A percentile compares a stretch with the other conserved stretches of the same genome.
Evolutionary conservation across 2,888 invertebrate genomes (phyloP).

Genomic region (Epicampocera succincta): DNA sequence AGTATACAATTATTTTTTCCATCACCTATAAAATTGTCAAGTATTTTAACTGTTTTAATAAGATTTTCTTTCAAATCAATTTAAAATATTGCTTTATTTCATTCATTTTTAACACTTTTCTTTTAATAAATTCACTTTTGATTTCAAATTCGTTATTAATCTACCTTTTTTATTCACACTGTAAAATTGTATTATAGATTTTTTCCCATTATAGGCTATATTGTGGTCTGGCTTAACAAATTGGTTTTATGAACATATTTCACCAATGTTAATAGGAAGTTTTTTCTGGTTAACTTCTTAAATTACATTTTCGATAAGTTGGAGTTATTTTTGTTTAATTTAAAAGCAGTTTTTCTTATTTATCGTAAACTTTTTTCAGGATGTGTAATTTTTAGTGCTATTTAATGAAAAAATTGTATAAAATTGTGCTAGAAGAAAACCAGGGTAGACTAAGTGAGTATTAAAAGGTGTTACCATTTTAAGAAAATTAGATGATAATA

Average conservation of each 20-base stretch:
- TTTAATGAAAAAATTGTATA: constrained; percentile 66
- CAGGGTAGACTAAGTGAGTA: constrained; percentile 20
- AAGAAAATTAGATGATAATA: neutral
- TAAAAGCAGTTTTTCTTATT: constrained; percentile 30
- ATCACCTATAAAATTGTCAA: neutral
- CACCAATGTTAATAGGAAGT: neutral
- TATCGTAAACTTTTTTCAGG: constrained; percentile 36
- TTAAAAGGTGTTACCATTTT: neutral
- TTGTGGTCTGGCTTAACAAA: constrained; percentile 32
- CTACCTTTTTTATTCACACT: constrained; percentile 59
- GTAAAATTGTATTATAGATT: constrained; percentile 64
- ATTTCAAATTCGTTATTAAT: constrained; percentile 2
- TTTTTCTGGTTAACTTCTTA: neutral
- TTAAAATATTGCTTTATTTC: neutral
- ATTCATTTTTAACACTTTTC: neutral
- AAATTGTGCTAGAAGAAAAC: constrained; percentile 56
- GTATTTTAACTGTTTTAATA: constrained; percentile 5
- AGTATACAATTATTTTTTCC: constrained; percentile 58
- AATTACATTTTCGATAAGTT: constrained; percentile 35
- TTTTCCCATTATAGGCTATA: constrained; percentile 54
- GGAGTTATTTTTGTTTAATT: constrained; percentile 21
- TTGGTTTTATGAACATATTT: constrained; percentile 23
- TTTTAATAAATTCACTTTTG: neutral
- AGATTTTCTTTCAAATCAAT: neutral
- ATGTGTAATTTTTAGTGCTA: constrained; percentile 46